Evolutionary conservation across 2,797 vertebrate species (phyloP).

Genomic region (Octomys mimax): DNA sequence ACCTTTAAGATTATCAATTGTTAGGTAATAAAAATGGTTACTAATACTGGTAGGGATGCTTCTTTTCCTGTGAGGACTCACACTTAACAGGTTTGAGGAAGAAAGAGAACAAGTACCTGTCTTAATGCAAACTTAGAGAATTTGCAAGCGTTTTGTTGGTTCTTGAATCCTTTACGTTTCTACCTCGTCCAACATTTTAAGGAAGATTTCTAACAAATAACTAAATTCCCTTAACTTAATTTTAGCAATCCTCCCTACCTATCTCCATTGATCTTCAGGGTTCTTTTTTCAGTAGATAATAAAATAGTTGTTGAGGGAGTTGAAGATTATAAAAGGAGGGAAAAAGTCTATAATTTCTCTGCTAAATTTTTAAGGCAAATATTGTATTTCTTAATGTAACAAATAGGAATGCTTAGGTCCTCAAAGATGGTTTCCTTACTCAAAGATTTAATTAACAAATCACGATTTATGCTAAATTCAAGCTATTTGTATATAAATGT

Average conservation of each 20-base stretch:
- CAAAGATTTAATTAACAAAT: not conserved
- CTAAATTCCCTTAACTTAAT: conserved; percentile 19
- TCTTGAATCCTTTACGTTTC: not conserved
- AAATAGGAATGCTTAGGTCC: not conserved
- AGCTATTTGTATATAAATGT: not conserved
- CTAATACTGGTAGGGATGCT: not conserved
- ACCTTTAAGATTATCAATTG: conserved; percentile 19
- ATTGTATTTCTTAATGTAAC: not conserved
- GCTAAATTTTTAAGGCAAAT: not conserved
- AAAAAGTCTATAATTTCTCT: not conserved
- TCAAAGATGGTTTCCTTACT: not conserved
- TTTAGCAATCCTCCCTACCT: not conserved
- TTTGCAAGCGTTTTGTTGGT: not conserved
- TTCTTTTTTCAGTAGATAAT: not conserved
- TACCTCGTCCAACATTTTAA: not conserved
- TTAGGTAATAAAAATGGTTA: conserved; percentile 19
- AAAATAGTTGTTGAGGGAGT: not conserved
- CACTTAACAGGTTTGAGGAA: not conserved
- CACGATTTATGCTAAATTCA: not conserved
- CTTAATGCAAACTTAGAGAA: conserved; percentile 1
- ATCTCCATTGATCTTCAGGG: not conserved
- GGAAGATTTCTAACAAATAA: not conserved
- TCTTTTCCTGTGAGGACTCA: not conserved
- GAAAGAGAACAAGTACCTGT: not conserved
- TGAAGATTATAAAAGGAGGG: not conserved